Evolutionary conservation across 2,888 invertebrate genomes (phyloP), one percentile per base, ranked within the genome.

Genomic region (Aleiodes alternator): DNA sequence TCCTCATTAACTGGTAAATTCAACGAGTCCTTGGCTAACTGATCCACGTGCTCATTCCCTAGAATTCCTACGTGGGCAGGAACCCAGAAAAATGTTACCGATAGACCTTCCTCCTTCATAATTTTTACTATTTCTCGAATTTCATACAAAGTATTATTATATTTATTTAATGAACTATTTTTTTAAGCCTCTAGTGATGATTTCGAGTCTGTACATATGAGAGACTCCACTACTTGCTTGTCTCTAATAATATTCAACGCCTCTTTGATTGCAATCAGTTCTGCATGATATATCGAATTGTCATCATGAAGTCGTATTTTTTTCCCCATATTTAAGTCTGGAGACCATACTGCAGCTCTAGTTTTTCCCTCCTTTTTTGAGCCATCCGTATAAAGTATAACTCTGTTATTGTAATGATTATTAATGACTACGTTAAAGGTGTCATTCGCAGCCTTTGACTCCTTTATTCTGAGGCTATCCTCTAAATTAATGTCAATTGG

Each of bases 21-120:
- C 23, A 23, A 23, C 23, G 23, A 23, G 23, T 23, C 23, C 38
- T 75, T 76, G 1, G 78, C 79, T 3, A 12, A 51, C 4, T 9
- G 1, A 57, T 80, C 80, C 0, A 71, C 81, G 0, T 31, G 14
- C 51, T 80, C 78, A 71, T 81, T 80, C 2, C 77, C 78, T 1
- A 2, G 8, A 2, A 81, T 76, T 8, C 78, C 78, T 6, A 43
- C 38, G 34, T 81, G 81, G 6, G 78, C 57, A 0, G 79, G 80
- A n/a, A 80, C 69, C 80, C 81, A 80, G 4, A 76, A 69, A 7
- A 80, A 53, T 31, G 69, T 57, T 23, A 79, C 55, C 0, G 11
- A 14, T 14, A 73, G 73, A 3, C 55, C n/a, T 0, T 12, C 4
- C 29, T 51, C 31, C 5, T 59, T 8, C 3, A 76, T 38, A 2